A percentile compares a stretch with the other conserved stretches of the same genome.
Evolutionary conservation across 2,797 vertebrate genomes (phyloP).

Genomic region (Tragopan temminckii): DNA sequence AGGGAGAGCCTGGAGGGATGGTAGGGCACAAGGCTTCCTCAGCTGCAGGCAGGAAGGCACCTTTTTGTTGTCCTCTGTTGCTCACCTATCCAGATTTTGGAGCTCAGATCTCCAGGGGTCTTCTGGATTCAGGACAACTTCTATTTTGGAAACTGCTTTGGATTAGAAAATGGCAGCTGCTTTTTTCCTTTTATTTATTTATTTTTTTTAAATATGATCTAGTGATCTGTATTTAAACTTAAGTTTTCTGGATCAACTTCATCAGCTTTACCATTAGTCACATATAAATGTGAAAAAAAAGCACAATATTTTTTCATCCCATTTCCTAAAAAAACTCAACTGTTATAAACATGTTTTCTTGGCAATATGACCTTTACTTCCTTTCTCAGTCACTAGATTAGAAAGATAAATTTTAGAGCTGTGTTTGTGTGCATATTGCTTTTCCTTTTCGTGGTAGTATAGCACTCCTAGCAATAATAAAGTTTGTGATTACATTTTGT

Average conservation of each 20-base stretch:
- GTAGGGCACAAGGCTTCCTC: background rate
- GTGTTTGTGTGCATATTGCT: background rate
- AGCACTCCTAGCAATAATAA: background rate
- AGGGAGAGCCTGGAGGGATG: background rate
- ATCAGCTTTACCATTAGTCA: background rate
- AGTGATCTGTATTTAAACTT: background rate
- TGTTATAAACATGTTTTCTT: background rate
- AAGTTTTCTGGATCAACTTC: background rate
- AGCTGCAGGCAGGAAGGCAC: background rate
- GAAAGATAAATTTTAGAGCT: slow-evolving; percentile 17
- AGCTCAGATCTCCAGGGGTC: background rate
- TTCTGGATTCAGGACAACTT: background rate
- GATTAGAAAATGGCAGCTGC: background rate
- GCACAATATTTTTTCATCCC: background rate
- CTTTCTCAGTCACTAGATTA: background rate
- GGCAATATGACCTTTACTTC: background rate
- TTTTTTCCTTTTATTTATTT: background rate
- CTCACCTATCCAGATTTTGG: too few relatives aligned
- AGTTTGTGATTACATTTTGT: slow-evolving; percentile 40
- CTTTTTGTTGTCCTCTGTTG: background rate
- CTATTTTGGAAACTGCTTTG: background rate
- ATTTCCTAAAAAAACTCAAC: background rate
- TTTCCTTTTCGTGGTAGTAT: background rate
- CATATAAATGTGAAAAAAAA: background rate
- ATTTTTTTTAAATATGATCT: background rate